Conservation (phyloP, 2,888 invertebrate species). For the Pachycephus smyrnensis region DNA sequence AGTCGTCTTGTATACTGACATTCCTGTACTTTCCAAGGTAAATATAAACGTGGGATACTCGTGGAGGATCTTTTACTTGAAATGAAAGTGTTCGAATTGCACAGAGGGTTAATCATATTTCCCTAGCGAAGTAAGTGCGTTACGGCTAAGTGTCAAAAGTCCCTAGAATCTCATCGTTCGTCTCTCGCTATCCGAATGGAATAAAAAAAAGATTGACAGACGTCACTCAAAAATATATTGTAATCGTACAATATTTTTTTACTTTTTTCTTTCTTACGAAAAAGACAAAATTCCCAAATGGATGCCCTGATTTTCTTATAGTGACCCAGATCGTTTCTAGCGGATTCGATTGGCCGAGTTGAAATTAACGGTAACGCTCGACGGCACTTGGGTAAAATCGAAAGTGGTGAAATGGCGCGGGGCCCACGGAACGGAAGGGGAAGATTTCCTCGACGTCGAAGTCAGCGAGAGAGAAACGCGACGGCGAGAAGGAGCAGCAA, state of each 20-base stretch:
- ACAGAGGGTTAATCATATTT: not conserved
- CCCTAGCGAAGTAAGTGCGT: not conserved
- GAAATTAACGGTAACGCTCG: slow-evolving; percentile 42
- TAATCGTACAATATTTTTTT: too few relatives aligned
- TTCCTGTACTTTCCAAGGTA: not conserved
- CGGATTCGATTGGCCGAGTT: slow-evolving; percentile 26
- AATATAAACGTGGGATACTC: not conserved
- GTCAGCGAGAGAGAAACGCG: not conserved
- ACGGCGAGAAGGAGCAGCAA: slow-evolving; percentile 6
- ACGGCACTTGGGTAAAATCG: slow-evolving; percentile 43
- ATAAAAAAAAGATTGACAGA: not conserved
- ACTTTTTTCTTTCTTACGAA: too few relatives aligned
- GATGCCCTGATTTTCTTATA: slow-evolving; percentile 31
- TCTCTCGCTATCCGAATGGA: not conserved
- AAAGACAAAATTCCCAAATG: not conserved
- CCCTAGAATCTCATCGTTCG: not conserved
- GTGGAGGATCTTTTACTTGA: not conserved
- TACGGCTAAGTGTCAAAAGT: not conserved
- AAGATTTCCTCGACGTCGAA: slow-evolving; percentile 3
- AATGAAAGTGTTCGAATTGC: too few relatives aligned
- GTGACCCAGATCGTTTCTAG: slow-evolving; percentile 42
- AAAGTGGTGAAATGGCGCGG: slow-evolving; percentile 48
- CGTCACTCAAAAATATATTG: too few relatives aligned
- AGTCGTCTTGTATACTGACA: not conserved
- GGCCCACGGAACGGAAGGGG: slow-evolving; percentile 12